phyloP scores from a whole-genome alignment of 2,888 invertebrate genomes.

The Sympetrum striolatum region DNA sequence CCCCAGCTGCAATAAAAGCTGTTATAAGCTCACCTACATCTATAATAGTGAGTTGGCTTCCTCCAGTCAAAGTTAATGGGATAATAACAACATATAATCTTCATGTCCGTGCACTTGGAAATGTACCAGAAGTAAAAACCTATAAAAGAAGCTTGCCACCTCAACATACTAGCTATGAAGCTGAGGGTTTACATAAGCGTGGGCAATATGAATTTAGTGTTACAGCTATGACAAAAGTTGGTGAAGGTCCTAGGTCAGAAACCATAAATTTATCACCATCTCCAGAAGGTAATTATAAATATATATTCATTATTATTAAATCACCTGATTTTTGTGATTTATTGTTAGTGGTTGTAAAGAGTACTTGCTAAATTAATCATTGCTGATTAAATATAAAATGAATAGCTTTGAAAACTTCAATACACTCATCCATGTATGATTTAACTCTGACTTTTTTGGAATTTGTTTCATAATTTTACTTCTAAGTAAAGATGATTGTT shows the following conservation, averaged over 20 bases:
- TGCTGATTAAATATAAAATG: too few relatives aligned
- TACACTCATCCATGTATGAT: too few relatives aligned
- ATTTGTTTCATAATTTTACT: too few relatives aligned
- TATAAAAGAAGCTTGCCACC: conserved; percentile 55
- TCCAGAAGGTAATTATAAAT: conserved; percentile 56
- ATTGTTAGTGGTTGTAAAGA: too few relatives aligned
- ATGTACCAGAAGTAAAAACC: conserved; percentile 57
- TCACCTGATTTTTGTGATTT: neutral
- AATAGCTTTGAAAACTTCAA: too few relatives aligned
- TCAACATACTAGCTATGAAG: conserved; percentile 56
- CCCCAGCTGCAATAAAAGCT: conserved; percentile 60
- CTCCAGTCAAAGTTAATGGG: conserved; percentile 75
- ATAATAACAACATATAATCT: conserved; percentile 77
- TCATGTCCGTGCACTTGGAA: conserved; percentile 52
- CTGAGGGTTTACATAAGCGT: conserved; percentile 55
- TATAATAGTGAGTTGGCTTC: conserved; percentile 56
- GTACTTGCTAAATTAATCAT: too few relatives aligned
- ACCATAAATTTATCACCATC: conserved; percentile 61
- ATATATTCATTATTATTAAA: neutral
- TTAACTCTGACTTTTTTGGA: too few relatives aligned
- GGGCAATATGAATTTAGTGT: conserved; percentile 60
- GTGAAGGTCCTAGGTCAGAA: conserved; percentile 58
- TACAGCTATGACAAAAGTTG: conserved; percentile 58
- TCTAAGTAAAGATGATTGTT: too few relatives aligned
- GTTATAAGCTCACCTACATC: conserved; percentile 57